phyloP scores from a whole-genome alignment of 2,888 invertebrate genomes.

The Agrochola litura region DNA sequence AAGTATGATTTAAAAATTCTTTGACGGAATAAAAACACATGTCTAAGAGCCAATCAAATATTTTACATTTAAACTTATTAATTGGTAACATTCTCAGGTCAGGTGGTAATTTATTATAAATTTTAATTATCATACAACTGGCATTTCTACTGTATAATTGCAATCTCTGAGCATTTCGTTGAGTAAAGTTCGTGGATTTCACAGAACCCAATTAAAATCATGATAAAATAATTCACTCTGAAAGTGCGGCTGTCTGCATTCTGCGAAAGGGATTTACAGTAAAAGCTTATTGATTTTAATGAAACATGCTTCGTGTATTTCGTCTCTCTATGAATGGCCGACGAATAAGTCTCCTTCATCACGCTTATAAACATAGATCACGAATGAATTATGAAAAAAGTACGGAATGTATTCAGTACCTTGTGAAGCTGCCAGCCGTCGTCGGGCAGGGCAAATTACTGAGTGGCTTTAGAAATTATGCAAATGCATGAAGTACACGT shows the following conservation, averaged over 20 bases:
- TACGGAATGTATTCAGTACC: constrained; percentile 42
- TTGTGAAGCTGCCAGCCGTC: constrained; percentile 52
- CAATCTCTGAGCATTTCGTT: neutral
- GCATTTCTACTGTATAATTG: no score
- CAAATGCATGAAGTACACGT: constrained; percentile 74
- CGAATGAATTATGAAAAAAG: neutral
- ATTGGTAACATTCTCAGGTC: no score
- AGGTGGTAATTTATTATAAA: no score
- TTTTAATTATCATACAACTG: no score
- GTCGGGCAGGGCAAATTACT: constrained; percentile 68
- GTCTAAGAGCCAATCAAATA: no score
- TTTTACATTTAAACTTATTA: no score
- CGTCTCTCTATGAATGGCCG: neutral
- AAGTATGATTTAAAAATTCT: no score
- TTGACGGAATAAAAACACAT: no score
- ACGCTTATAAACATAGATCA: no score
- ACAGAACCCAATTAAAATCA: constrained; percentile 26
- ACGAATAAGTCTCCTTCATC: constrained; percentile 15
- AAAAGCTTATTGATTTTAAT: constrained; percentile 30
- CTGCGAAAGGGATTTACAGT: constrained; percentile 13
- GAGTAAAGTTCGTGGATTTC: constrained; percentile 9
- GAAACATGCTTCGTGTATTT: constrained; percentile 4
- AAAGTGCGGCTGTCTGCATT: constrained; percentile 23
- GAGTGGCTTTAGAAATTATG: constrained; percentile 77
- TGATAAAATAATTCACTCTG: constrained; percentile 18